phyloP scores from a whole-genome alignment of 2,888 invertebrate genomes.

The Hydraecia micacea region DNA sequence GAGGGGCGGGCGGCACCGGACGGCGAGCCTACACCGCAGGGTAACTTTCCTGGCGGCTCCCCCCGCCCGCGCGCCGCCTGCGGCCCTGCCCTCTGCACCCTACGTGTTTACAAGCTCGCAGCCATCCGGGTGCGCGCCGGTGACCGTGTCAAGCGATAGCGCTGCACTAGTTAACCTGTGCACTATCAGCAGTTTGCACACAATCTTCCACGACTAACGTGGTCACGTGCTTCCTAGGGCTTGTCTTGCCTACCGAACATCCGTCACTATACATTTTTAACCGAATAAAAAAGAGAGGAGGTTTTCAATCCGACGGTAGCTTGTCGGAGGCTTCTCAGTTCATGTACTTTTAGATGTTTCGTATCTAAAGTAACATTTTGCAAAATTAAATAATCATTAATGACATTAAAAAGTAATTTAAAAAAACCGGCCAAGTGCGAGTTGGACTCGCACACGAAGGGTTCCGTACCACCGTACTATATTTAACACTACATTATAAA shows the following conservation, averaged over 20 bases:
- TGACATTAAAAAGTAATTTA: not conserved
- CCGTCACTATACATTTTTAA: not conserved
- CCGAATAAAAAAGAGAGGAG: not conserved
- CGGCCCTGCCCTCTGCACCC: conserved; percentile 51
- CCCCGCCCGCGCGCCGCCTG: not conserved
- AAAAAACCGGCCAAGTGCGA: too few species aligned
- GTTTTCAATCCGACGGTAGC: too few species aligned
- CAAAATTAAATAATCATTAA: not conserved
- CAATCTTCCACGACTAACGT: conserved; percentile 8
- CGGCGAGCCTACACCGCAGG: conserved; percentile 40
- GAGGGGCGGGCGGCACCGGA: conserved; percentile 43
- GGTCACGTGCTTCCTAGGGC: not conserved
- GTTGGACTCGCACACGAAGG: too few species aligned
- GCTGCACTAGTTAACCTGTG: conserved; percentile 52
- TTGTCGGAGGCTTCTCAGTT: not conserved
- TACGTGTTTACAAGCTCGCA: conserved; percentile 60
- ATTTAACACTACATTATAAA: too few species aligned
- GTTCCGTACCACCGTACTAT: too few species aligned
- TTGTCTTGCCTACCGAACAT: not conserved
- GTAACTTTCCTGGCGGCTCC: conserved; percentile 54
- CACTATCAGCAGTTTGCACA: conserved; percentile 32
- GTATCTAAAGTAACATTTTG: not conserved
- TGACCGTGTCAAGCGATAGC: conserved; percentile 47
- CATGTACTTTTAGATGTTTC: not conserved
- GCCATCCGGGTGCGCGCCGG: conserved; percentile 58